phyloP scores from a whole-genome alignment of 2,888 invertebrate species.

The Plusia festucae region DNA sequence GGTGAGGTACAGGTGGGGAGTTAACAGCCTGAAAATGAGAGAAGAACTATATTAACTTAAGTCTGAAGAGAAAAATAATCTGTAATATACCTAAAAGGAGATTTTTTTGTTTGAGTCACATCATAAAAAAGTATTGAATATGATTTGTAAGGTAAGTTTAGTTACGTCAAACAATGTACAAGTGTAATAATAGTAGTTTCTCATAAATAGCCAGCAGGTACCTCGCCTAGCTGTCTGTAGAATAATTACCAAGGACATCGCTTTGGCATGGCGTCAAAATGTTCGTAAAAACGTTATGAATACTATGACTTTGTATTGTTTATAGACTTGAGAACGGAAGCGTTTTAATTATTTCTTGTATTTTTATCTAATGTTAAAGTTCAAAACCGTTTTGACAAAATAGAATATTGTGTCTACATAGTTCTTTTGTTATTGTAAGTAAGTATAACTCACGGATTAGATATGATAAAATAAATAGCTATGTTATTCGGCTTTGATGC shows the following conservation, averaged over 20 bases:
- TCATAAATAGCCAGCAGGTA: slow-evolving; percentile 37
- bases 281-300: slow-evolving; percentile 64
- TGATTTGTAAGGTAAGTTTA: slow-evolving; percentile 15
- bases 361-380: slow-evolving; percentile 44
- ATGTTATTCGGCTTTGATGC: no score
- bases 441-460: no score
- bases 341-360: slow-evolving; percentile 27
- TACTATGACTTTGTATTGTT: slow-evolving; percentile 55
- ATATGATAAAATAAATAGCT: not conserved
- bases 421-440: not conserved
- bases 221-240: slow-evolving; percentile 77
- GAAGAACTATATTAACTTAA: slow-evolving; percentile 34
- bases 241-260: slow-evolving; percentile 74
- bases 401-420: slow-evolving; percentile 15
- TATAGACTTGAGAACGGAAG: slow-evolving; percentile 36
- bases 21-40: slow-evolving; percentile 86
- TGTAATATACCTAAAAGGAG: no score
- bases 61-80: slow-evolving; percentile 12
- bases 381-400: slow-evolving; percentile 38
- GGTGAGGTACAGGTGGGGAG: slow-evolving; percentile 84
- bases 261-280: slow-evolving; percentile 76
- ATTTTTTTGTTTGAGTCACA: slow-evolving; percentile 14
- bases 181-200: slow-evolving; percentile 19
- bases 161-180: slow-evolving; percentile 17
- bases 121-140: slow-evolving; percentile 21